A percentile compares a stretch with the other conserved stretches of the same genome.
Evolutionary conservation across 2,113 vertebrate genomes (phyloP).

Genomic region (Vanacampus margaritifer): DNA sequence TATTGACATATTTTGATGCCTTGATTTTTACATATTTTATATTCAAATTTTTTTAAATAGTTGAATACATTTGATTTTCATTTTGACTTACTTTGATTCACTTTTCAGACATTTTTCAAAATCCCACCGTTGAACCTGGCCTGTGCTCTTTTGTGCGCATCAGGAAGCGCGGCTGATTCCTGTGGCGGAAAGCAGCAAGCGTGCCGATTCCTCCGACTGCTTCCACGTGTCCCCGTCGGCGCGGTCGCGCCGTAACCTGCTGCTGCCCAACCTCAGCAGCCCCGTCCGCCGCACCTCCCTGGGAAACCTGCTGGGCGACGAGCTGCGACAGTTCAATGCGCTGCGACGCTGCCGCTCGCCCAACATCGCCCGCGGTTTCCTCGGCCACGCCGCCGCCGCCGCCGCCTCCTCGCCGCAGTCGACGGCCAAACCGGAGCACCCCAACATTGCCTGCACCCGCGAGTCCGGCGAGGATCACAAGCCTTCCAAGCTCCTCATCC

Average conservation of each 20-base stretch:
- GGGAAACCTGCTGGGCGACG: conserved; percentile 85
- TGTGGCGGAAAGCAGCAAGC: conserved; percentile 74
- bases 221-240: conserved; percentile 72
- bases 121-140: not conserved
- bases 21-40: not conserved
- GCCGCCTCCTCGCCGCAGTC: conserved; percentile 60
- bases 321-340: conserved; percentile 82
- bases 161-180: conserved; percentile 77
- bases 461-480: conserved; percentile 53
- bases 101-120: not conserved
- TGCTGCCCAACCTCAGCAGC: conserved; percentile 81
- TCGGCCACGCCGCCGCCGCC: conserved; percentile 62
- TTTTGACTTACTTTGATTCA: too few relatives aligned
- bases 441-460: not conserved
- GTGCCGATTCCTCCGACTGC: conserved; percentile 65
- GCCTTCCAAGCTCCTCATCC: conserved; percentile 83
- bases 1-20: not conserved
- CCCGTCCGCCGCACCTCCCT: conserved; percentile 77
- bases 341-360: conserved; percentile 79
- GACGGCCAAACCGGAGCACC: conserved; percentile 52
- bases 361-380: conserved; percentile 66
- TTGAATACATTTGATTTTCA: too few relatives aligned
- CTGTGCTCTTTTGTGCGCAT: not conserved
- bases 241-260: conserved; percentile 73
- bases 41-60: too few relatives aligned